Conservation (phyloP, 2,888 invertebrate species). For the Tethea ocularis region DNA sequence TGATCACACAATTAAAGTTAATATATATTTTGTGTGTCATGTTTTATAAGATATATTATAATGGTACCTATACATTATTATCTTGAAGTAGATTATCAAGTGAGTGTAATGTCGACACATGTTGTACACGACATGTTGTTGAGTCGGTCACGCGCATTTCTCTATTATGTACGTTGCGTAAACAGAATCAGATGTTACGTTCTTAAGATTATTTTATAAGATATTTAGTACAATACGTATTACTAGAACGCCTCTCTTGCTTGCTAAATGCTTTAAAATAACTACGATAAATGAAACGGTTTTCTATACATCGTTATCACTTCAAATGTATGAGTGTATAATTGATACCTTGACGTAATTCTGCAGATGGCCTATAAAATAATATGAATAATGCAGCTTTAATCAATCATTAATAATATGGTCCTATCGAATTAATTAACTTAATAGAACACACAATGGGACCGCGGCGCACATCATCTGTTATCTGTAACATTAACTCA, state of each 20-base stretch:
- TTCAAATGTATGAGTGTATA: neutral
- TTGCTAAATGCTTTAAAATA: neutral
- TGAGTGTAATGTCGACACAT: neutral
- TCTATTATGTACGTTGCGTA: neutral
- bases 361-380: slow-evolving; percentile 36
- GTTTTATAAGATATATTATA: too few species aligned
- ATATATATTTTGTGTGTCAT: too few species aligned
- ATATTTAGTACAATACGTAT: neutral
- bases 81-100: slow-evolving; percentile 3
- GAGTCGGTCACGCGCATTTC: neutral
- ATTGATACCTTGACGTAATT: slow-evolving; percentile 12
- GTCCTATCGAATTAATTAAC: slow-evolving; percentile 67
- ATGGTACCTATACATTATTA: neutral
- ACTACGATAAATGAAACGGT: neutral
- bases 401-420: slow-evolving; percentile 39
- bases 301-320: neutral
- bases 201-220: neutral
- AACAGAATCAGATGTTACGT: neutral
- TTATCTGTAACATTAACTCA: slow-evolving; percentile 66
- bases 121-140: neutral
- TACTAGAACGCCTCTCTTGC: neutral
- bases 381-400: slow-evolving; percentile 23
- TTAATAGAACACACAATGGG: slow-evolving; percentile 64
- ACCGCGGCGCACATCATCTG: slow-evolving; percentile 57
- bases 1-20: too few species aligned